phyloP scores from a whole-genome alignment of 2,888 invertebrate species.

The Ophion ventricosus region DNA sequence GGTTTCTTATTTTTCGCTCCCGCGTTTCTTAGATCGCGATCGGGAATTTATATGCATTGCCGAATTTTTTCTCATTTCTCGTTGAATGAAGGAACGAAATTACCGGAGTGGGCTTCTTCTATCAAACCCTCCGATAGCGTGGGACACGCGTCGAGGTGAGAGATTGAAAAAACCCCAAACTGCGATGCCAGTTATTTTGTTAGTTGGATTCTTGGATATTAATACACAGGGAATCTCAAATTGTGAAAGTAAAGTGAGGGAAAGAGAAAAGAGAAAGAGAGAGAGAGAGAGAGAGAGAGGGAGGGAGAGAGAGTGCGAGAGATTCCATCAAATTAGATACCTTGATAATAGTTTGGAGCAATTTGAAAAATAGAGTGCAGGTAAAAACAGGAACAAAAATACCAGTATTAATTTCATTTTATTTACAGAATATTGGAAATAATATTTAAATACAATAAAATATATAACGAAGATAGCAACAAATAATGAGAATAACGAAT shows the following conservation, averaged over 20 bases:
- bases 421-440: background rate
- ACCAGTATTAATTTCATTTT: background rate
- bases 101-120: constrained; percentile 33
- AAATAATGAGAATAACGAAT: background rate
- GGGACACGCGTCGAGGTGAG: too few relatives aligned
- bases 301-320: too few relatives aligned
- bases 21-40: constrained; percentile 18
- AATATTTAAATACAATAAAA: background rate
- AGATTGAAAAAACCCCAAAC: too few relatives aligned
- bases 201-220: too few relatives aligned
- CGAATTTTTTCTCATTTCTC: background rate
- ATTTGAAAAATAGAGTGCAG: background rate
- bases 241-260: too few relatives aligned
- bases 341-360: background rate
- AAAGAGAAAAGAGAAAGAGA: too few relatives aligned
- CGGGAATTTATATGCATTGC: constrained; percentile 34
- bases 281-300: too few relatives aligned
- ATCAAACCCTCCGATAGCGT: background rate
- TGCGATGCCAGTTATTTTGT: too few relatives aligned
- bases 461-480: background rate
- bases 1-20: constrained; percentile 11
- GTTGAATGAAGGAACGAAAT: constrained; percentile 21
- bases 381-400: background rate
- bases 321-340: too few relatives aligned
- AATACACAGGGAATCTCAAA: too few relatives aligned